Evolutionary conservation across 1,140 invertebrate genomes (phyloP).

Genomic region (Octopus sinensis): DNA sequence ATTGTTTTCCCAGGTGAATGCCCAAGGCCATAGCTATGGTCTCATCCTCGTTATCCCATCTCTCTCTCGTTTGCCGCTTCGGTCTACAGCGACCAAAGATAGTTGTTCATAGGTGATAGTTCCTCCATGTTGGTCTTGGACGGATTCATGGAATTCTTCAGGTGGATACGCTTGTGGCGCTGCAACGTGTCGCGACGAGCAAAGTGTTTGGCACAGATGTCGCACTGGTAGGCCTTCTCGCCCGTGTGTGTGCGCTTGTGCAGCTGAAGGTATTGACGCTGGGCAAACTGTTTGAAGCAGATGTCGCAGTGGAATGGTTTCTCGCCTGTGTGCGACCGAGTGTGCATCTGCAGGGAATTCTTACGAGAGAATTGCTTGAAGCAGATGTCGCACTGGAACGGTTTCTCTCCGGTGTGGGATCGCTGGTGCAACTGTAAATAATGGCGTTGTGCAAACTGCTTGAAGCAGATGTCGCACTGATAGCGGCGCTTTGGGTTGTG

Average conservation of each 20-base stretch:
- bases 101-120: background rate
- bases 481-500: constrained; percentile 87
- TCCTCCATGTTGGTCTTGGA: background rate
- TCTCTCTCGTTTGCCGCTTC: background rate
- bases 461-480: constrained; percentile 79
- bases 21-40: too few species aligned
- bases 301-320: constrained; percentile 84
- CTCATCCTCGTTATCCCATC: too few species aligned
- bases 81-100: background rate
- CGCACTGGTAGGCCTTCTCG: constrained; percentile 27
- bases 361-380: constrained; percentile 29
- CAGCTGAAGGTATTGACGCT: constrained; percentile 21
- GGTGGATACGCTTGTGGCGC: constrained; percentile 30
- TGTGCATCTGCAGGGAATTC: constrained; percentile 35
- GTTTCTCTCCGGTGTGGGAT: constrained; percentile 61
- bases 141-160: background rate
- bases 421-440: constrained; percentile 15
- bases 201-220: constrained; percentile 26
- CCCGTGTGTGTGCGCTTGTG: constrained; percentile 27
- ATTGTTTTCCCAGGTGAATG: too few species aligned
- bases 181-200: constrained; percentile 15
- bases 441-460: constrained; percentile 64
- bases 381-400: constrained; percentile 29
- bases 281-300: constrained; percentile 83
- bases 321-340: constrained; percentile 70